Base-by-base conservation (phyloP, 1,140 invertebrate species). In the Zaprionus ghesquierei region DNA sequence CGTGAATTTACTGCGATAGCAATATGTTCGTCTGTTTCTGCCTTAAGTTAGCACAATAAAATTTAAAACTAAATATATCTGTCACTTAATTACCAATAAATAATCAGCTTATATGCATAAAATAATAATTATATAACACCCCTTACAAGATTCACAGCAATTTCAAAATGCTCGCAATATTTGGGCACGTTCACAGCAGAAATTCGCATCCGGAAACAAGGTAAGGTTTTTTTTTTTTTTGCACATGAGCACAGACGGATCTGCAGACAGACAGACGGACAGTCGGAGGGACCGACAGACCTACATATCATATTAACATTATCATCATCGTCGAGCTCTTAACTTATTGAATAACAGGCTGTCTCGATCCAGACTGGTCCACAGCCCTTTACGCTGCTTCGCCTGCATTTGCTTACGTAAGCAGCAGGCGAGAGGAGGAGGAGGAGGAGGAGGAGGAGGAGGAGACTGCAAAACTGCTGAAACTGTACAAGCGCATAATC, bases 191-290 rank as follows among this genome's bases (percentile, higher is more conserved):
- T 51, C 49, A 46, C 64, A 66, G n/a, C 46, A 31, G n/a, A n/a
- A 81, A 50, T 87, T 81, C 46, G 75, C 71, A 86, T 86, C 81
- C 81, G 81, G 75, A 81, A 86, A 70, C 81, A 61, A 81, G 79
- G 68, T 76, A 49, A 72, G 76, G 55, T 82, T 29, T 25, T 25
- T 25, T 25, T 25, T 25, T 25, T 29, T 29, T 87, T 71, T 56
- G 50, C 65, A 55, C 62, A 70, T 66, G 63, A 44, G 74, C 56
- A 55, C 61, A 64, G 18, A 25, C 50, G 50, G 35, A 68, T 31
- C 53, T 51, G 31, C 60, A 49, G 18, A 29, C 27, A 29, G 27
- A 29, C 27, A 29, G 27, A 49, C 58, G 5, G 35, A 29, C 22
- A 9, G 50, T 18, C 1, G 13, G 25, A 33, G 27, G 23, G 25